Base-by-base conservation (phyloP, 2,888 invertebrate genomes). In the Nomada ferruginata region DNA sequence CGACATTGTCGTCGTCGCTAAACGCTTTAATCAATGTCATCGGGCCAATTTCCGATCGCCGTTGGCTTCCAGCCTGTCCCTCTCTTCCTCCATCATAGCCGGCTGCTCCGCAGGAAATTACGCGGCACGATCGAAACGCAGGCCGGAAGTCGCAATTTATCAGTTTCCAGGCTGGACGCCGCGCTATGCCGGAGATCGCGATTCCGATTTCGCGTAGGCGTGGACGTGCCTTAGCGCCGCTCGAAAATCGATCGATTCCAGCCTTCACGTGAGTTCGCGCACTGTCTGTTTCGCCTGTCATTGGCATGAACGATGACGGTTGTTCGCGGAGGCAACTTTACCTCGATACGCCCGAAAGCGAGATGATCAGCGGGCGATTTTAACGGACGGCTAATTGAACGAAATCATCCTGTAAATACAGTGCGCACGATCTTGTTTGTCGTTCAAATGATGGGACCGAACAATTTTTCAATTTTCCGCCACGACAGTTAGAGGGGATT, bases 1-100 rank as follows among this genome's bases (percentile, higher is more conserved):
- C 91, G 88, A 88, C 90, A 91, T 90, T 90, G 91, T 89, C 87
- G 89, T 82, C 89, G 85, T 69, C 88, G 91, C 89, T 92, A 93
- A 93, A 91, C 91, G 92, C 92, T 93, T 93, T 93, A 93, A 93
- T 93, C 93, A 93, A 93, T 93, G 93, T 93, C 93, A 93, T 93
- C 93, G 93, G 93, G 92, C 93, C 93, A 93, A 93, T 93, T 93
- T 93, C 93, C 93, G 93, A 93, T 93, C 90, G 89, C 90, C 90
- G 91, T 87, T 91, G 87, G 88, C 89, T 89, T 86, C 90, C 88
- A 86, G 89, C 88, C 87, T 89, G 87, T 89, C 87, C 86, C 88
- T 84, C 89, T 82, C 65, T 69, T 53, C 52, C 81, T 50, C 73
- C 52, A 68, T 73, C 44, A 64, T 50, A 61, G 87, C 83, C 89